A percentile compares a stretch with the other conserved stretches of the same genome.
Evolutionary conservation across 2,888 invertebrate species (phyloP).

Genomic region (Allygus modestus): DNA sequence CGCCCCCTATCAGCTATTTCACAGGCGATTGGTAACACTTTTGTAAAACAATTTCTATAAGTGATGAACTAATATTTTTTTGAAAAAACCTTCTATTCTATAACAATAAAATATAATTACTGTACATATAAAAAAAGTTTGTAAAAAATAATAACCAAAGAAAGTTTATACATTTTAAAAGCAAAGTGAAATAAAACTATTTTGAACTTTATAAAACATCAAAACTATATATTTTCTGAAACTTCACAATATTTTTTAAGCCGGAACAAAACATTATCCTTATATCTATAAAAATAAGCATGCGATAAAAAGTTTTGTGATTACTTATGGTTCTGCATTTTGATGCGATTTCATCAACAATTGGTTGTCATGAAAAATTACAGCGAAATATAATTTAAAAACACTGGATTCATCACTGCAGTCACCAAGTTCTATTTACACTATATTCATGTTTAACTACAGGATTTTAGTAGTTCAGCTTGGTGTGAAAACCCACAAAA

Average conservation of each 20-base stretch:
- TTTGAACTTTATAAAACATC: slow-evolving; percentile 14
- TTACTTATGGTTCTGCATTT: slow-evolving; percentile 14
- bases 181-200: slow-evolving; percentile 22
- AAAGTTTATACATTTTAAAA: slow-evolving; percentile 27
- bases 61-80: not conserved
- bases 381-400: not conserved
- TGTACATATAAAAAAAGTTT: not conserved
- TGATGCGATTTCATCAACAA: slow-evolving; percentile 20
- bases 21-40: slow-evolving; percentile 14
- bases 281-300: slow-evolving; percentile 48
- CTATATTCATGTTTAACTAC: slow-evolving; percentile 10
- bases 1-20: slow-evolving; percentile 10
- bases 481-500: slow-evolving; percentile 49
- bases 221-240: slow-evolving; percentile 8
- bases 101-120: not conserved
- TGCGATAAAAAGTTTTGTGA: slow-evolving; percentile 30
- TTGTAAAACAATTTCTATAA: slow-evolving; percentile 5
- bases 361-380: slow-evolving; percentile 18
- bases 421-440: slow-evolving; percentile 27
- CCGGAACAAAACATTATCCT: slow-evolving; percentile 26
- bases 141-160: not conserved
- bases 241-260: not conserved
- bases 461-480: slow-evolving; percentile 40
- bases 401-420: slow-evolving; percentile 6
- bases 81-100: not conserved